phyloP scores from a whole-genome alignment of 2,888 invertebrate genomes.

The Unio pictorum region DNA sequence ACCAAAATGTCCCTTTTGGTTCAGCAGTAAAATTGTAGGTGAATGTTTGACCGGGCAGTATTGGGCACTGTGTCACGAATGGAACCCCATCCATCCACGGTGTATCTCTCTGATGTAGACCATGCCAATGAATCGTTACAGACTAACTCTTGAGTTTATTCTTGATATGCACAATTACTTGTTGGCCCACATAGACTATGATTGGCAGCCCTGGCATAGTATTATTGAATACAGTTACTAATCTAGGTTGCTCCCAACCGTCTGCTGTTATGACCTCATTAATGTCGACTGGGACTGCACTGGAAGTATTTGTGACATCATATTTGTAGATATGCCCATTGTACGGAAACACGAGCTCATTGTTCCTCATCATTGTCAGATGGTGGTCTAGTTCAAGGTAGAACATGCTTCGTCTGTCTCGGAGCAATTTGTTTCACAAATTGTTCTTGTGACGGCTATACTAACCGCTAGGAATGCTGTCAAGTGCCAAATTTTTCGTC shows the following conservation, averaged over 20 bases:
- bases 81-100: conserved; percentile 53
- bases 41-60: conserved; percentile 28
- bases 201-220: conserved; percentile 42
- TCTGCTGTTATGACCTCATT: conserved; percentile 35
- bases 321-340: conserved; percentile 9
- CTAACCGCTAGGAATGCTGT: no score
- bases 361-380: conserved; percentile 21
- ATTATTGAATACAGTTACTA: conserved; percentile 35
- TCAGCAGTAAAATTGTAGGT: conserved; percentile 35
- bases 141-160: conserved; percentile 35
- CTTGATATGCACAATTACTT: conserved; percentile 31
- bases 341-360: conserved; percentile 2
- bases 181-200: conserved; percentile 43
- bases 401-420: conserved; percentile 15
- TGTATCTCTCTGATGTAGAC: conserved; percentile 41
- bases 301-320: conserved; percentile 6
- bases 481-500: no score
- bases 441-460: no score
- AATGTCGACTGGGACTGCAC: conserved; percentile 5
- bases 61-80: conserved; percentile 46
- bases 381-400: background rate
- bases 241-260: conserved; percentile 18
- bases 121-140: conserved; percentile 53
- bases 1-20: conserved; percentile 49
- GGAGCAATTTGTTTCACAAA: no score